Percentiles rank a stretch among this genome's conserved stretches.
phyloP scores from a whole-genome alignment of 2,113 vertebrate genomes.

The Chrysemys picta region DNA sequence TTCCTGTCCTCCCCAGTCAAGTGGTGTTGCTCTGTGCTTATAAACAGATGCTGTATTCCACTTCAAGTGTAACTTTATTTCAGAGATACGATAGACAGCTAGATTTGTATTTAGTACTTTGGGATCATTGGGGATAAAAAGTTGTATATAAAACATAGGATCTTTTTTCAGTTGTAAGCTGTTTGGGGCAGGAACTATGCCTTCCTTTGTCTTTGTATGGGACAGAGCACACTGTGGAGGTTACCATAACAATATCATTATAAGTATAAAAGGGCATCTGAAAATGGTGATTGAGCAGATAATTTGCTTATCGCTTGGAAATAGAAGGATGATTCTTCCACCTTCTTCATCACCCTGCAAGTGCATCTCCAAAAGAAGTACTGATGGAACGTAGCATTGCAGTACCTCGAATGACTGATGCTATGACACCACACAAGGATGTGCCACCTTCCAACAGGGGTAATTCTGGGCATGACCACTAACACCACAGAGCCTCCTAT shows the following conservation, averaged over 20 bases:
- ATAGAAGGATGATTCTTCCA: not conserved
- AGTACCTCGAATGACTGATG: not conserved
- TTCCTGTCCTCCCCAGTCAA: not conserved
- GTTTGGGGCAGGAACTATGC: not conserved
- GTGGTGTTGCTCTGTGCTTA: not conserved
- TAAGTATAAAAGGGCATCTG: not conserved
- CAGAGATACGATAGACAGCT: not conserved
- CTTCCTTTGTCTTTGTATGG: not conserved
- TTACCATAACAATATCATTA: not conserved
- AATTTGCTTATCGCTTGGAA: not conserved
- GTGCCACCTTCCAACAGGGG: too few relatives aligned
- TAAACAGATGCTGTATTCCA: not conserved
- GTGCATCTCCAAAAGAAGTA: not conserved
- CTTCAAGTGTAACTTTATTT: not conserved
- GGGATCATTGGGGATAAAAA: not conserved
- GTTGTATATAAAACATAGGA: not conserved
- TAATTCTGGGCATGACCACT: not conserved
- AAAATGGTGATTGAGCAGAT: not conserved
- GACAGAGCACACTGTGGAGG: not conserved
- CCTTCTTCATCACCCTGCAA: not conserved
- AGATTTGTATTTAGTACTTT: not conserved
- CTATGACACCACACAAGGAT: not conserved
- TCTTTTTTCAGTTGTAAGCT: not conserved
- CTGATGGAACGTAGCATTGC: not conserved
- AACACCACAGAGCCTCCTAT: too few relatives aligned